Evolutionary conservation across 2,113 vertebrate genomes (phyloP).

Genomic region (Saccopteryx bilineata): DNA sequence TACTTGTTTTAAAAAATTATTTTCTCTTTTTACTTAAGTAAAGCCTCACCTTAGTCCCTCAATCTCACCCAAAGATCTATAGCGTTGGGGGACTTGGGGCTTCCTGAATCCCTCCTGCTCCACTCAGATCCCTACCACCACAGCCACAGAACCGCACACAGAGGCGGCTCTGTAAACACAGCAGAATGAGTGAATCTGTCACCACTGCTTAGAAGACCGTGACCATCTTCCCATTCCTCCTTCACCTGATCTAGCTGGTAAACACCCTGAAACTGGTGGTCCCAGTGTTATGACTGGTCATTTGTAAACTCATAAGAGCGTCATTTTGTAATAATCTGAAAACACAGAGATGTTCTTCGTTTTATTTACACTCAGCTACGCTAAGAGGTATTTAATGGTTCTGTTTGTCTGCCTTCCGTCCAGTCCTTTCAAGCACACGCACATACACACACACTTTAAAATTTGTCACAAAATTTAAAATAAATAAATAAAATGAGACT

Average conservation of each 20-base stretch:
- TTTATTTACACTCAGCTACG: slow-evolving; percentile 6
- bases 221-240: neutral
- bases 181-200: neutral
- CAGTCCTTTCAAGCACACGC: neutral
- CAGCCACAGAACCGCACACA: neutral
- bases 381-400: neutral
- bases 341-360: neutral
- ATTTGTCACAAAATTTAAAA: neutral
- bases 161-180: neutral
- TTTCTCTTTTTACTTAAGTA: neutral
- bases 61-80: neutral
- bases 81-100: too few species aligned
- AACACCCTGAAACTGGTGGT: neutral
- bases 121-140: neutral
- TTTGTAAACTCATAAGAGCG: neutral
- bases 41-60: neutral
- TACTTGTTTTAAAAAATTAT: neutral
- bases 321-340: slow-evolving; percentile 10
- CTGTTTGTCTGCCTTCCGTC: neutral
- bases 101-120: neutral
- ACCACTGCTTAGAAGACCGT: neutral
- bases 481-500: neutral
- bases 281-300: neutral
- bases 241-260: neutral
- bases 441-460: neutral